Evolutionary conservation across 2,113 vertebrate species (phyloP).

Genomic region (Grantiella picta): DNA sequence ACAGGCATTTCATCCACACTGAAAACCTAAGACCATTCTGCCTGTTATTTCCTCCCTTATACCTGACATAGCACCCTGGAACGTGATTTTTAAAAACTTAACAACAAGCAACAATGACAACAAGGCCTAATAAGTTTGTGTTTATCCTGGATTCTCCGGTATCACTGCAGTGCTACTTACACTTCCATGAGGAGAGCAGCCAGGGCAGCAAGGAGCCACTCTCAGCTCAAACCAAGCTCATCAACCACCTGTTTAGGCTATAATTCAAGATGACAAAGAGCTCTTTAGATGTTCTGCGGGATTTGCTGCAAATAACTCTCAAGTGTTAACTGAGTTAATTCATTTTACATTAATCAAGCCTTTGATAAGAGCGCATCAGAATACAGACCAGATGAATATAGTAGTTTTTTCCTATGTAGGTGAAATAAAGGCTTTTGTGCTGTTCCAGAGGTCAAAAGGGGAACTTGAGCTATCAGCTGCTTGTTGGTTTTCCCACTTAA

Average conservation of each 20-base stretch:
- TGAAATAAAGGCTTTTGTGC: not conserved
- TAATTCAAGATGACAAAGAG: slow-evolving; percentile 25
- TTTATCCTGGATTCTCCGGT: not conserved
- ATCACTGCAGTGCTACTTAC: not conserved
- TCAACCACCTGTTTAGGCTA: not conserved
- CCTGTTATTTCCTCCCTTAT: not conserved
- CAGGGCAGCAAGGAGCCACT: not conserved
- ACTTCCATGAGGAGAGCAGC: rapidly evolving
- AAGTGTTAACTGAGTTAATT: slow-evolving; percentile 43
- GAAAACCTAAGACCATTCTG: not conserved
- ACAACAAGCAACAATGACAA: not conserved
- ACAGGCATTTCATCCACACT: not conserved
- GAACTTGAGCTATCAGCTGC: not conserved
- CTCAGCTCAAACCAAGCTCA: not conserved
- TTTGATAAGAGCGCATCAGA: not conserved
- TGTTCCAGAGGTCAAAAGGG: not conserved
- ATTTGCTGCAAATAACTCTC: not conserved
- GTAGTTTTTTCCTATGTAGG: not conserved
- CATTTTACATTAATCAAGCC: slow-evolving; percentile 27
- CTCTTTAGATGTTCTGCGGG: not conserved
- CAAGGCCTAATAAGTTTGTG: not conserved
- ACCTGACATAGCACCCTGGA: not conserved
- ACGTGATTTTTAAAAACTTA: not conserved
- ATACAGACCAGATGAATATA: not conserved
- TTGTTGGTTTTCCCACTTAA: not conserved